Evolutionary conservation across 2,888 invertebrate species (phyloP), one percentile per base, ranked within the genome.

Genomic region (Chromoteleia sp.): DNA sequence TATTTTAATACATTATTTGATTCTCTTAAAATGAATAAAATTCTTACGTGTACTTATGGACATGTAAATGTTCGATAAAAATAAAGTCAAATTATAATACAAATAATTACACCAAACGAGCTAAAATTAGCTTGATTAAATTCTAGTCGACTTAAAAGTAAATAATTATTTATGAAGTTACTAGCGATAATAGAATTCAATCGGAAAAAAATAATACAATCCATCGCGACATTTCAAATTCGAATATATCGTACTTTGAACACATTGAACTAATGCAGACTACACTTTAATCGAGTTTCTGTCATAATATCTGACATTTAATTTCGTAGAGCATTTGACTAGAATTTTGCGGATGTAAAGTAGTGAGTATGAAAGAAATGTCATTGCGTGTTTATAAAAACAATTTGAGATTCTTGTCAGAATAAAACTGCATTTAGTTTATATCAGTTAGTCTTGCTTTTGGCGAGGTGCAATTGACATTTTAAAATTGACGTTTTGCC

Each of bases 281-380:
- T 76, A 36, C 61, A 56, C 39, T 67, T 73, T 73, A 67, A 79
- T 73, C 39, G 71, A 67, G 59, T 73, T 78, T 52, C 56, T 58
- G 54, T 79, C 54, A 70, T 73, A 79, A 50, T 67, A 58, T 67
- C 43, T 73, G 67, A 79, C 73, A 68, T 79, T 79, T 79, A 79
- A 79, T 79, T 79, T 79, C 36, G 59, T 59, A 14, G 41, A 17
- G 14, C 29, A 61, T 79, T 59, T 79, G 67, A 79, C 79, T 67
- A 52, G 29, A n/a, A n/a, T n/a, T n/a, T n/a, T n/a, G n/a, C n/a
- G n/a, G n/a, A n/a, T n/a, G 30, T 36, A 50, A 65, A 70, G 39
- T 36, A 45, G 7, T 14, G 10, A 10, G 36, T 25, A 67, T 61
- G 56, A 70, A 70, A 77, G 77, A 70, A 70, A 70, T 25, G 63